Conservation (phyloP, 2,797 vertebrate genomes). For the Enteromius viviparus region DNA sequence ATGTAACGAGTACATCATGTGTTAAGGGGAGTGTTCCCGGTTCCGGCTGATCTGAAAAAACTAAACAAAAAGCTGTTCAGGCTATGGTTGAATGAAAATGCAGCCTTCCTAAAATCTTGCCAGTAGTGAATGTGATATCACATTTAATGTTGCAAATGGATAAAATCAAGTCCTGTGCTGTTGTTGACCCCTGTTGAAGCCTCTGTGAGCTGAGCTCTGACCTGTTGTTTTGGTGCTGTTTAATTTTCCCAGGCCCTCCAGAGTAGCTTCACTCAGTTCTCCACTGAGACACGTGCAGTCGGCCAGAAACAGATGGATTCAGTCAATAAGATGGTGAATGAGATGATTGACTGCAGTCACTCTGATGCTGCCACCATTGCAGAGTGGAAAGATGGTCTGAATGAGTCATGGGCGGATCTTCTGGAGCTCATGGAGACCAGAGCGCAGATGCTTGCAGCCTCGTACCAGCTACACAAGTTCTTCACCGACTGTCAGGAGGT, state of each 20-base stretch:
- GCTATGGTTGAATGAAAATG: neutral
- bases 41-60: too few relatives aligned
- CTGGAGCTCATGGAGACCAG: constrained; percentile 93
- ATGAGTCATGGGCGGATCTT: constrained; percentile 94
- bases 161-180: neutral
- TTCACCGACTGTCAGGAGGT: constrained; percentile 88
- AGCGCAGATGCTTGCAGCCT: constrained; percentile 89
- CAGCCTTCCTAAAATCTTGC: neutral
- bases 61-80: neutral
- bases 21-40: too few relatives aligned
- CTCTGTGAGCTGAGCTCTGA: neutral
- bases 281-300: constrained; percentile 86
- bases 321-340: constrained; percentile 87
- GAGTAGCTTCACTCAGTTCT: constrained; percentile 90
- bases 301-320: constrained; percentile 89
- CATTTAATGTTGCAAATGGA: neutral
- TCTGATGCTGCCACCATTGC: constrained; percentile 89
- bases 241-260: constrained; percentile 80
- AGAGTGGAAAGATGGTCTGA: constrained; percentile 94
- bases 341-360: constrained; percentile 90
- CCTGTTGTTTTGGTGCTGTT: neutral
- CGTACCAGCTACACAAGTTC: constrained; percentile 91
- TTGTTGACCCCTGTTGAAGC: neutral
- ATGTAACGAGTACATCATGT: too few relatives aligned
- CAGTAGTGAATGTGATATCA: neutral